Evolutionary conservation across 2,113 vertebrate genomes (phyloP).

Genomic region (Calonectris borealis): DNA sequence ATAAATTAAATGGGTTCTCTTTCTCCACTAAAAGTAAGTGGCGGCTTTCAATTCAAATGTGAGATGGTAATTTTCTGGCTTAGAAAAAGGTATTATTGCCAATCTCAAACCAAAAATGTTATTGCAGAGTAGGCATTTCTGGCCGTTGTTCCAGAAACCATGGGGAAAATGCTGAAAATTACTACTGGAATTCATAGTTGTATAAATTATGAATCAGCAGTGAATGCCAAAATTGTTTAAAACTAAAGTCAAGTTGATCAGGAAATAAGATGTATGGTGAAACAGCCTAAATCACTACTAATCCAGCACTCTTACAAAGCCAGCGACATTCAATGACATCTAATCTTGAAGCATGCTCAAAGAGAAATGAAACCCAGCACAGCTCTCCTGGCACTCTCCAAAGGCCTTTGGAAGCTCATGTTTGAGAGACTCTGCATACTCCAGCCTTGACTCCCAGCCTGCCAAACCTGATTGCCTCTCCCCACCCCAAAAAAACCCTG

Average conservation of each 20-base stretch:
- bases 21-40: background rate
- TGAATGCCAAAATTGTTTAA: background rate
- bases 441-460: background rate
- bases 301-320: background rate
- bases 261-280: background rate
- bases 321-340: background rate
- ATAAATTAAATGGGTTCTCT: background rate
- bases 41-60: background rate
- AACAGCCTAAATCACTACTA: slow-evolving; percentile 5
- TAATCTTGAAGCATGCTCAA: background rate
- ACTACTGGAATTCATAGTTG: background rate
- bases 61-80: background rate
- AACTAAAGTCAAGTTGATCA: background rate
- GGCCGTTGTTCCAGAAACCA: background rate
- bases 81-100: background rate
- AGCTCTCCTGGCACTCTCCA: background rate
- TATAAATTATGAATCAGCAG: background rate
- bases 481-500: background rate
- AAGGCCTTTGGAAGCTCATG: background rate
- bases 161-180: background rate
- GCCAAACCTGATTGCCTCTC: background rate
- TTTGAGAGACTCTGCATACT: background rate
- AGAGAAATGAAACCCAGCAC: background rate
- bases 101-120: background rate
- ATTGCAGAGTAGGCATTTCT: background rate